Base-by-base conservation (phyloP, 2,113 vertebrate species). In the Lanius collurio region DNA sequence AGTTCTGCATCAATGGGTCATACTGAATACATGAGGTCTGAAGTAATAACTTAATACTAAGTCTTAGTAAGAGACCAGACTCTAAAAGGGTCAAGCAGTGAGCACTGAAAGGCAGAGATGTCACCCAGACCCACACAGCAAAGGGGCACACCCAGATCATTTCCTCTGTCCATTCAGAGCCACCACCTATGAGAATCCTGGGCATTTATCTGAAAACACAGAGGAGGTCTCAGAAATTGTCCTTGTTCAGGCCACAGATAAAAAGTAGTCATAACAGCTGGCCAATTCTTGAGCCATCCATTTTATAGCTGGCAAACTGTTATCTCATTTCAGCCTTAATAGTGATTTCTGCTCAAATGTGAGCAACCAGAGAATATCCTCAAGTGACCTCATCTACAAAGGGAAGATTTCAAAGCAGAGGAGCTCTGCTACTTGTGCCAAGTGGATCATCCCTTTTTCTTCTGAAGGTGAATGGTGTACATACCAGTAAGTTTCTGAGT, bases 271-370 rank as follows among this genome's bases (percentile, higher is more conserved):
- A 16, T 47, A 69, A 53, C 0, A 89, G 35, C 26, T 49, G 33
- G 59, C 37, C 83, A 89, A 22, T 30, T 73, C 80, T 95, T 74
- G 88, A 93, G 67, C n/a, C 55, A 85, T 90, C 24, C 47, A 68
- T 95, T 96, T 92, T 75, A 81, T 49, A 56, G 35, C 67, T 92
- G 75, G 60, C 92, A 95, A 91, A 69, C 39, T 55, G 88, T 95
- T 95, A 94, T 74, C 85, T 90, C 67, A 69, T 2, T 30, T 81
- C 49, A 81, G 27, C 16, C 42, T 75, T 73, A 75, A 65, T 2
- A n/a, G 37, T 24, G 47, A 83, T 91, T 95, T 77, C 83, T 93
- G 33, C 55, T 89, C 56, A 70, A 84, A 80, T 31, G 18, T 57
- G 68, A 95, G 60, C 37, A 85, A 70, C 62, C 27, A 44, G 76